Evolutionary conservation across 2,888 invertebrate genomes (phyloP).

Genomic region (Coleophora deauratella): DNA sequence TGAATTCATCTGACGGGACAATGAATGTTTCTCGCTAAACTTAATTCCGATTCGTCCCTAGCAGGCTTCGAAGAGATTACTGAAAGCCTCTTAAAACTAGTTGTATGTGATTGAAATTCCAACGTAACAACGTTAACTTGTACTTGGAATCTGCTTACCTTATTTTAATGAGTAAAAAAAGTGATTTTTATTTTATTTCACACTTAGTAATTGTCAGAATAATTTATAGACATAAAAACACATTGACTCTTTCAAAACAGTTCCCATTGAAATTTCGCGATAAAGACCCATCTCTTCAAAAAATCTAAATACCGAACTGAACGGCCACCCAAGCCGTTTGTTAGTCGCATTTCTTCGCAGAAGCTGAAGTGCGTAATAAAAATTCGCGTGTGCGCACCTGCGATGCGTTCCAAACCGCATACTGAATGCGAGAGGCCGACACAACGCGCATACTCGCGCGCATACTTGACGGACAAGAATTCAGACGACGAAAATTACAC

Average conservation of each 20-base stretch:
- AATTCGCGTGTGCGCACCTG: constrained; percentile 32
- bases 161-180: too few species aligned
- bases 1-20: constrained; percentile 43
- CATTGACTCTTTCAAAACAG: too few species aligned
- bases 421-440: neutral
- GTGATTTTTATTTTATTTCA: too few species aligned
- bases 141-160: too few species aligned
- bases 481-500: neutral
- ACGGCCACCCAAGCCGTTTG: constrained; percentile 45
- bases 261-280: too few species aligned
- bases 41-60: constrained; percentile 45
- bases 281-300: too few species aligned
- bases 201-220: too few species aligned
- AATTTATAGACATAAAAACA: too few species aligned
- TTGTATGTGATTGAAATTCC: too few species aligned
- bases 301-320: constrained; percentile 10
- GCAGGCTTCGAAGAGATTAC: constrained; percentile 44
- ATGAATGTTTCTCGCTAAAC: constrained; percentile 49
- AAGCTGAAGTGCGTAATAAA: constrained; percentile 44
- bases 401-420: constrained; percentile 39
- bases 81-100: constrained; percentile 19
- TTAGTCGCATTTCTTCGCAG: constrained; percentile 32
- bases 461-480: too few species aligned
- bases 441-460: constrained; percentile 13
- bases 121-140: too few species aligned